Conservation (phyloP, 1,140 invertebrate species). For the Ladona fulva region DNA sequence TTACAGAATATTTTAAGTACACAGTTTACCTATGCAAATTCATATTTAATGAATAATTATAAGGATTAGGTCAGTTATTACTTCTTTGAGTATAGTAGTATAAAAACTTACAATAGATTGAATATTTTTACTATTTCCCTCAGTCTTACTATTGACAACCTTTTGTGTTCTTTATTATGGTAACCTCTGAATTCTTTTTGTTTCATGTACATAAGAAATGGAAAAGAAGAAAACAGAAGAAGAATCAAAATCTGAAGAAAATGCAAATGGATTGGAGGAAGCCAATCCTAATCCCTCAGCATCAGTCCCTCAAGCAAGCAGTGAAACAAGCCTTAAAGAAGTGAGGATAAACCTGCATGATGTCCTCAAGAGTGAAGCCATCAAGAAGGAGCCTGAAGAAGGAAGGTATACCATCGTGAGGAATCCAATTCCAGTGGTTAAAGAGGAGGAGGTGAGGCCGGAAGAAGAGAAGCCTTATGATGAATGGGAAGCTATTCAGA, state of each 20-base stretch:
- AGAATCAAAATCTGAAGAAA: not conserved
- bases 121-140: too few relatives aligned
- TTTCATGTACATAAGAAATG: not conserved
- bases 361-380: slow-evolving; percentile 22
- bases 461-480: slow-evolving; percentile 41
- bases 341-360: slow-evolving; percentile 25
- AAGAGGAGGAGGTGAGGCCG: not conserved
- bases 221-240: not conserved
- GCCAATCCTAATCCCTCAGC: too few relatives aligned
- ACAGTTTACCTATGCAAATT: too few relatives aligned
- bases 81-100: too few relatives aligned
- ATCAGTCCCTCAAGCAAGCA: not conserved
- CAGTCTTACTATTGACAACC: too few relatives aligned
- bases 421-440: not conserved
- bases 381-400: slow-evolving; percentile 13
- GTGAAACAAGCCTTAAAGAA: slow-evolving; percentile 22
- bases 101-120: too few relatives aligned
- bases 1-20: too few relatives aligned
- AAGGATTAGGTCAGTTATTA: too few relatives aligned
- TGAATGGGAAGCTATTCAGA: slow-evolving; percentile 59
- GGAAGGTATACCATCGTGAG: not conserved
- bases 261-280: slow-evolving; percentile 9
- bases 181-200: too few relatives aligned
- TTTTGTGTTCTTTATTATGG: too few relatives aligned
- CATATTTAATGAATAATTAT: too few relatives aligned